phyloP scores from a whole-genome alignment of 2,113 vertebrate species.

The Cisticola juncidis region DNA sequence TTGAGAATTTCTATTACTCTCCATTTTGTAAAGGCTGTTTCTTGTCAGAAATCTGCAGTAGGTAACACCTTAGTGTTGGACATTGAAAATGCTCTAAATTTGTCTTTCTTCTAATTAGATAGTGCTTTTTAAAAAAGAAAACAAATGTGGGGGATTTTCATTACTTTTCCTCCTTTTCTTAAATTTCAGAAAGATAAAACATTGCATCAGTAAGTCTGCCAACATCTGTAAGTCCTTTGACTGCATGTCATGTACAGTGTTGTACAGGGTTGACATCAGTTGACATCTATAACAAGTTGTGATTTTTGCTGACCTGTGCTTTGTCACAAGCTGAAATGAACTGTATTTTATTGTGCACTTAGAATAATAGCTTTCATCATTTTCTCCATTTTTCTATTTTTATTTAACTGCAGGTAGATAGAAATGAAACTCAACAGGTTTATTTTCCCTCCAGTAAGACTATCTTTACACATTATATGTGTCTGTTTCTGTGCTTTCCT shows the following conservation, averaged over 20 bases:
- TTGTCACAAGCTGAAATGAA: background rate
- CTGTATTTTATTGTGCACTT: background rate
- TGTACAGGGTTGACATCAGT: background rate
- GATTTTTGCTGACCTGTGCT: background rate
- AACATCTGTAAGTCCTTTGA: background rate
- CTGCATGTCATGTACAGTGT: background rate
- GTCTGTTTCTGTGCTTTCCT: background rate
- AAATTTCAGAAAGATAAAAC: background rate
- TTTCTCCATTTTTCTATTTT: background rate
- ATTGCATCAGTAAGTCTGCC: background rate
- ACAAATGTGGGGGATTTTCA: rapidly evolving
- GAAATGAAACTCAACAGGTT: background rate
- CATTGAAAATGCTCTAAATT: background rate
- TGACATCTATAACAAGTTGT: rapidly evolving
- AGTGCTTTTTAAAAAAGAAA: background rate
- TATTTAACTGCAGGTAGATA: background rate
- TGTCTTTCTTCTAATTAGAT: background rate
- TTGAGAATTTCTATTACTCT: background rate
- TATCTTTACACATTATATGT: background rate
- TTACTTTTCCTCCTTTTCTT: background rate
- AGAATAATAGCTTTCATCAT: background rate
- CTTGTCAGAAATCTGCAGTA: background rate
- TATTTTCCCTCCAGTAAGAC: background rate
- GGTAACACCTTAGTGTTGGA: rapidly evolving
- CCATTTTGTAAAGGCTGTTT: background rate